Evolutionary conservation across 1,140 invertebrate genomes (phyloP), one percentile per base, ranked within the genome.

Genomic region (Drosophila lacteicornis): DNA sequence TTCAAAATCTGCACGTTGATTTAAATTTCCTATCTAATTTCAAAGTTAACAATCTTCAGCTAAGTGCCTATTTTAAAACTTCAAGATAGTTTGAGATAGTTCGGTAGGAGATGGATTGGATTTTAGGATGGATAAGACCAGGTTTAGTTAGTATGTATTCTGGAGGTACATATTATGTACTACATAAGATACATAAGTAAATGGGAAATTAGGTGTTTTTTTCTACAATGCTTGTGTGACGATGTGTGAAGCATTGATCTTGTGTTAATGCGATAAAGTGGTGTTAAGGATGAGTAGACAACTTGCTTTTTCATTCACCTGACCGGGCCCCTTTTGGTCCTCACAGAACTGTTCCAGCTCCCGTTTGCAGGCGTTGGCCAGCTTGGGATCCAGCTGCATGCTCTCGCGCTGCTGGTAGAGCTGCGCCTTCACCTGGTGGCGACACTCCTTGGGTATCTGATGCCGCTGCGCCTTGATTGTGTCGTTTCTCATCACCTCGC

Each of bases 351-450:
- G 94, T 68, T 95, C 93, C n/a, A 98, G 95, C 90, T 99, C 98
- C n/a, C 84, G 84, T 36, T 93, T 92, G 93, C 98, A 99, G 7
- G 95, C 95, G 68, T 94, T 93, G 78, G 95, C 95, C 19, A 99
- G 93, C 59, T 95, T 94, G 3, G 97, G 97, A 94, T 99, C 97
- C 61, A 98, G 95, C 62, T 96, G 94, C 53, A 98, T 96, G 80
- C 96, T 97, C 93, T 98, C 97, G 79, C 96, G 95, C 92, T 97
- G 96, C 85, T 98, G 97, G 81, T 98, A 96, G 19, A 99, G 93
- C 91, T 99, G 98, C 4, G 96, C 95, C 88, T 95, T 96, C 49
- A 99, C 93, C 92, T 99, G 98, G 85, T 97, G 96, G 33, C 97
- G 94, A 91, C 98, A 99, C 22, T 97, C 95, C 91, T 96, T 97